A percentile compares a stretch with the other conserved stretches of the same genome.
phyloP scores from a whole-genome alignment of 1,140 invertebrate species.

The Drosophila subobscura region DNA sequence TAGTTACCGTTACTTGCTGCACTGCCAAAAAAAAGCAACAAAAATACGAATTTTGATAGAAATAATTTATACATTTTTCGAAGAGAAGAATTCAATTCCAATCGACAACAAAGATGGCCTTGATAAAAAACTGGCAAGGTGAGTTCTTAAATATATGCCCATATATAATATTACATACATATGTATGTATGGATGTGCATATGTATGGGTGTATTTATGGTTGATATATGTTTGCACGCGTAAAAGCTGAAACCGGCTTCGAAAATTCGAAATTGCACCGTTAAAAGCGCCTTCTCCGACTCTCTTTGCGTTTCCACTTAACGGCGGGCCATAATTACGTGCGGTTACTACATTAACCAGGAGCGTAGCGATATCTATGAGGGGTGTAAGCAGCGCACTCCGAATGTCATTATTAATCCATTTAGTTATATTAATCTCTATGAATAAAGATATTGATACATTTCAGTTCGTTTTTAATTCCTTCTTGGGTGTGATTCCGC shows the following conservation, averaged over 20 bases:
- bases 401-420: too few species aligned
- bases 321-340: conserved; percentile 36
- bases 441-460: too few species aligned
- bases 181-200: background rate
- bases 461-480: too few species aligned
- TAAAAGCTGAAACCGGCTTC: conserved; percentile 23
- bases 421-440: too few species aligned
- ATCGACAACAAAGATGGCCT: conserved; percentile 64
- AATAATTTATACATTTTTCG: conserved; percentile 37
- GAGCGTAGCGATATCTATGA: conserved; percentile 8
- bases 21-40: conserved; percentile 70
- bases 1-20: conserved; percentile 71
- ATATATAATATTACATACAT: background rate
- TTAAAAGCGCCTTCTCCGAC: conserved; percentile 17
- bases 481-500: conserved; percentile 2
- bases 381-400: background rate
- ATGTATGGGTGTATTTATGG: background rate
- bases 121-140: conserved; percentile 82
- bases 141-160: conserved; percentile 31
- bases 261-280: conserved; percentile 11
- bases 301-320: conserved; percentile 49
- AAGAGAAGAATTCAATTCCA: conserved; percentile 42
- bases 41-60: conserved; percentile 57
- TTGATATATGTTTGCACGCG: too few species aligned
- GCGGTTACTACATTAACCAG: conserved; percentile 7